Conservation (phyloP, 2,888 invertebrate genomes). For the Drosophila greeni region DNA sequence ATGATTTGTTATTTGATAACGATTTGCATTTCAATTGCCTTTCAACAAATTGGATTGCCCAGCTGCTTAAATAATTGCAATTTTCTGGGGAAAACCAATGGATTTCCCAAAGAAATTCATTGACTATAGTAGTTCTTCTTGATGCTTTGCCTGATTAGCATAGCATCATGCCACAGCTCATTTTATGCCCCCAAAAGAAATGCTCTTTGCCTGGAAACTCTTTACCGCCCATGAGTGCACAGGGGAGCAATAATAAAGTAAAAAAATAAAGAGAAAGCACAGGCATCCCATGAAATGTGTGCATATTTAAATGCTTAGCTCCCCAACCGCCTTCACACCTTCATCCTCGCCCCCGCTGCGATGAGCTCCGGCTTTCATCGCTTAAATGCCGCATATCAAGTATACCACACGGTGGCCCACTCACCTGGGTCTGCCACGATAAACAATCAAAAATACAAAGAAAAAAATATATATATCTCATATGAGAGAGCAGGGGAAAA, state of each 20-base stretch:
- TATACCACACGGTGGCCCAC: constrained; percentile 22
- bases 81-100: constrained; percentile 4
- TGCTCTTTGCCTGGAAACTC: neutral
- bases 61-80: constrained; percentile 25
- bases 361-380: constrained; percentile 18
- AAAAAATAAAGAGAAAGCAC: constrained; percentile 1
- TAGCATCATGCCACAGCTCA: constrained; percentile 1
- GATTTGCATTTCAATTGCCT: constrained; percentile 58
- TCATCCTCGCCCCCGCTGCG: constrained; percentile 8
- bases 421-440: constrained; percentile 5
- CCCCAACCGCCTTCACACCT: neutral
- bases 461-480: neutral
- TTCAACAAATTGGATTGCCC: constrained; percentile 42
- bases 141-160: constrained; percentile 25
- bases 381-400: constrained; percentile 39
- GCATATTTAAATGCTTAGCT: constrained; percentile 38
- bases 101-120: constrained; percentile 4
- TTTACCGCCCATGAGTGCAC: constrained; percentile 38
- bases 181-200: constrained; percentile 20
- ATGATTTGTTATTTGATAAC: constrained; percentile 66
- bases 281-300: constrained; percentile 54
- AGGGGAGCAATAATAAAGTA: constrained; percentile 56
- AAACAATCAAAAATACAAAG: constrained; percentile 27
- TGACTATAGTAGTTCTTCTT: constrained; percentile 4
- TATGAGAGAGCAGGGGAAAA: neutral